Conservation (phyloP, 2,113 vertebrate genomes). For the Psammodynastes pulverulentus region DNA sequence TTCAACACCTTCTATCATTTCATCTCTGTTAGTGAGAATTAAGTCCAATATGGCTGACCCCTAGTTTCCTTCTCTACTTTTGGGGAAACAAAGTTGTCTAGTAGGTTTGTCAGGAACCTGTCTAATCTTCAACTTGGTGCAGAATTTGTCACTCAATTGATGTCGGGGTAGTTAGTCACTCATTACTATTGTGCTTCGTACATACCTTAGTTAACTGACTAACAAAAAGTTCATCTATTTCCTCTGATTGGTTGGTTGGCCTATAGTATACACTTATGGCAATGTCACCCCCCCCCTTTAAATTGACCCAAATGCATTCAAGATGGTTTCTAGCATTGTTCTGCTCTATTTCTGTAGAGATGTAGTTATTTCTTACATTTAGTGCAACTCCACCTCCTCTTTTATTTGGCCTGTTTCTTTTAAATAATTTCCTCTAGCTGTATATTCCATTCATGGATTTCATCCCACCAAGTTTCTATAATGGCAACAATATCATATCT, state of each 20-base stretch:
- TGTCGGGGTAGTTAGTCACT: not conserved
- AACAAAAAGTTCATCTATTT: not conserved
- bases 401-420: not conserved
- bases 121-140: not conserved
- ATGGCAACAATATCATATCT: not conserved
- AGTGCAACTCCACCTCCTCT: not conserved
- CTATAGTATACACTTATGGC: not conserved
- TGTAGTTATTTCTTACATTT: not conserved
- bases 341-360: not conserved
- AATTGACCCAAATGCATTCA: not conserved
- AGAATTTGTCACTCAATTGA: not conserved
- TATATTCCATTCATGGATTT: not conserved
- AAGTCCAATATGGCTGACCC: not conserved
- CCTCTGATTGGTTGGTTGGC: not conserved
- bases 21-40: not conserved
- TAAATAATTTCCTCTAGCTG: not conserved
- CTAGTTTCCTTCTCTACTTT: not conserved
- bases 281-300: not conserved
- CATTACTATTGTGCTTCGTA: not conserved
- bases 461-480: not conserved
- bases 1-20: not conserved
- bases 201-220: not conserved
- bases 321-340: not conserved
- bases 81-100: not conserved
- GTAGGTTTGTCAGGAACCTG: not conserved